Base-by-base conservation (phyloP, 2,113 vertebrate genomes). In the Gadus chalcogrammus region DNA sequence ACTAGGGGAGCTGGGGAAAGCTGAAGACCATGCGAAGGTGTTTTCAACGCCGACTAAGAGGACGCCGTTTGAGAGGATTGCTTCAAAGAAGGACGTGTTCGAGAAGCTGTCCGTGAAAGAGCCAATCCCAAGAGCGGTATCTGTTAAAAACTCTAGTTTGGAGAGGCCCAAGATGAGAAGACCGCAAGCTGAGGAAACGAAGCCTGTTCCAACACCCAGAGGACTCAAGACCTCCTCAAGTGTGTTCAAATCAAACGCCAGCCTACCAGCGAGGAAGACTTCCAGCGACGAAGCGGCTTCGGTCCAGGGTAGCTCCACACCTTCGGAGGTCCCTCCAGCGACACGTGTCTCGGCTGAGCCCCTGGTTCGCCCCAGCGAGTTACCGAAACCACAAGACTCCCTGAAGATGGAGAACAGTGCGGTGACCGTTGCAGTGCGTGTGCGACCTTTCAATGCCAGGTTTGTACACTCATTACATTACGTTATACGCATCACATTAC, bases 391-490 rank as follows among this genome's bases (percentile, higher is more conserved):
- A 15, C 80, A 82, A 38, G 89, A 91, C 4, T 27, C 62, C 65
- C 73, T 92, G 1, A 91, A 91, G 81, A 90, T 90, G 84, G 94
- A 95, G 71, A 95, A 92, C 84, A 97, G 95, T 71, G 95, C 95
- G 15, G 94, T 99, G 67, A 92, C 88, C 0, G 97, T 99, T 35
- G 96, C 97, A 0, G 94, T 95, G 3, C 92, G 97, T 0, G 84
- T 97, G 0, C 90, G 97, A 2, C 97, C 97, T n/a, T 95, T 99
- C 85, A 96, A 76, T 75, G 87, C 74, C 75, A 95, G 95, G 97
- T 99, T 3, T 28, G 76, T 69, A 3, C 11, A 7, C 31, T 1
- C 6, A 7, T 35, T 35, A 35, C 31, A 7, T 35, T 35, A 35
- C 31, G 6, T 35, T 35, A 31, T 31, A 35, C 31, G 31, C 31